Conservation (phyloP, 2,888 invertebrate species). For the Latrodectus elegans region DNA sequence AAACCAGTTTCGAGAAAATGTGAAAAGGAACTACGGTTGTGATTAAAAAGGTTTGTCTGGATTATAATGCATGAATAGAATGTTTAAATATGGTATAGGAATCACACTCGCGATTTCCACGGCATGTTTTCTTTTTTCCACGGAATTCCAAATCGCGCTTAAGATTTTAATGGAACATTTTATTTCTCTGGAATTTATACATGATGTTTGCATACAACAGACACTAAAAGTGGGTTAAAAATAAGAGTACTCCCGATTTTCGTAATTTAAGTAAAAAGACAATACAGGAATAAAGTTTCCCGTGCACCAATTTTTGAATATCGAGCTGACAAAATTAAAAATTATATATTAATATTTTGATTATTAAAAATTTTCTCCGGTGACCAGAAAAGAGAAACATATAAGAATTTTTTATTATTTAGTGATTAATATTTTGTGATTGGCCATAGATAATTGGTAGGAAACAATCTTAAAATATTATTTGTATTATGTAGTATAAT, state of each 20-base stretch:
- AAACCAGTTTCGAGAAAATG: constrained; percentile 10
- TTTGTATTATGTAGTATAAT: too few species aligned
- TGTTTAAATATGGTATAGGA: neutral
- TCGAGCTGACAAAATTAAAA: too few species aligned
- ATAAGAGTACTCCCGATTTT: neutral
- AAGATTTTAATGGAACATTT: constrained; percentile 7
- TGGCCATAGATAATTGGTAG: too few species aligned
- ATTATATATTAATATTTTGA: too few species aligned
- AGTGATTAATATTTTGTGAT: too few species aligned
- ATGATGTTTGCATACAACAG: neutral
- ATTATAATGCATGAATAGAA: neutral
- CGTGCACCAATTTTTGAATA: too few species aligned
- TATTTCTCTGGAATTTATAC: neutral
- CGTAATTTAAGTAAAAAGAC: too few species aligned
- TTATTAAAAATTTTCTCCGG: too few species aligned
- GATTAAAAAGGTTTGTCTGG: constrained; percentile 10
- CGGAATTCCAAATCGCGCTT: neutral
- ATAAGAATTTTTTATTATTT: too few species aligned
- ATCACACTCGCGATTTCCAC: neutral
- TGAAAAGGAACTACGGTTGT: constrained; percentile 20
- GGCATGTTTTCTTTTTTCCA: neutral
- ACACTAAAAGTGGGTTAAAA: neutral
- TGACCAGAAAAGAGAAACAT: too few species aligned
- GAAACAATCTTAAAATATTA: too few species aligned
- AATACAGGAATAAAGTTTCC: too few species aligned